phyloP scores from a whole-genome alignment of 1,140 invertebrate genomes.

The Heliconius hewitsoni region DNA sequence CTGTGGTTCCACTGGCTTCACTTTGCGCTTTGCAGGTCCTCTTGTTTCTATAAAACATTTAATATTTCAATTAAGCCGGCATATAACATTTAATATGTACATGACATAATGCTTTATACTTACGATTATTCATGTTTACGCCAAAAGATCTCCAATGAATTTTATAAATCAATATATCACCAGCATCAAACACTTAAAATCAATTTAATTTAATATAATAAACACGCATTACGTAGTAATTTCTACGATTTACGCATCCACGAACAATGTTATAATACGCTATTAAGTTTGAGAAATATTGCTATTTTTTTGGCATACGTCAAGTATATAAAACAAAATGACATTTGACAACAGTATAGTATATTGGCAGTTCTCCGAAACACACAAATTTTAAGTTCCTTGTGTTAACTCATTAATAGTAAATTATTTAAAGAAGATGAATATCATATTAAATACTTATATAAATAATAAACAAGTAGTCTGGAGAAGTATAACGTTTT shows the following conservation, averaged over 20 bases:
- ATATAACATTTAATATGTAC: neutral
- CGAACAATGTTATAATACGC: neutral
- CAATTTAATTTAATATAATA: neutral
- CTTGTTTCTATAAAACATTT: constrained; percentile 85
- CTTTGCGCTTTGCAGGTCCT: constrained; percentile 91
- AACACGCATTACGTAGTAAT: neutral
- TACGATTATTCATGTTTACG: constrained; percentile 59
- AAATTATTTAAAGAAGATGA: too few species aligned
- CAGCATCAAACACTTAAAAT: neutral
- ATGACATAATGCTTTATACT: constrained; percentile 40
- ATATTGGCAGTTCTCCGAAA: too few species aligned
- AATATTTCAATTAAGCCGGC: constrained; percentile 21
- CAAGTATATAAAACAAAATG: neutral
- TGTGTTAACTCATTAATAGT: too few species aligned
- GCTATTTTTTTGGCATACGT: constrained; percentile 2
- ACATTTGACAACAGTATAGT: neutral
- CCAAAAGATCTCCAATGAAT: neutral
- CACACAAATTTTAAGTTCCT: too few species aligned
- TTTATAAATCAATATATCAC: neutral
- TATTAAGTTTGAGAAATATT: neutral
- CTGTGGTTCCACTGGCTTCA: constrained; percentile 90
- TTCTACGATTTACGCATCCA: neutral
- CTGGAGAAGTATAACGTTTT: too few species aligned
- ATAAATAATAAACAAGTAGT: too few species aligned
- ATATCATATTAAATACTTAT: too few species aligned